Base-by-base conservation (phyloP, 2,888 invertebrate species). In the Diadegma fenestrale region DNA sequence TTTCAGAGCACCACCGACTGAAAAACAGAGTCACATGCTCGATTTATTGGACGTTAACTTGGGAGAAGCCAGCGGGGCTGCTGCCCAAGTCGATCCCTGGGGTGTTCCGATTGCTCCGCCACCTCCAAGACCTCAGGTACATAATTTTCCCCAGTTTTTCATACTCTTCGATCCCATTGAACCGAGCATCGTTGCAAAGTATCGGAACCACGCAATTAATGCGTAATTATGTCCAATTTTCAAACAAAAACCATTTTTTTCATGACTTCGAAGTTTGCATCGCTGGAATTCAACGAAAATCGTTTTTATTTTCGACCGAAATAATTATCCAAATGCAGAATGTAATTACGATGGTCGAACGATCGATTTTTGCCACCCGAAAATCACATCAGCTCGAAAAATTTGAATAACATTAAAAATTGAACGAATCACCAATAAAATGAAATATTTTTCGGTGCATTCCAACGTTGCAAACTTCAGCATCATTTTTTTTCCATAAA, bases 1-100 rank as follows among this genome's bases (percentile, higher is more conserved):
- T 88, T 91, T 82, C 84, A 94, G 94, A 91, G 89, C 91, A 33
- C 93, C 93, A 30, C 91, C 91, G 83, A 86, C 91, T 43, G 94
- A 92, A 83, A 95, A 94, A 87, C 95, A 95, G 92, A 97, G 97
- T 88, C 97, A 97, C 93, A 95, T 98, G 94, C 95, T 98, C 84
- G 98, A 98, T 94, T 94, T 98, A 91, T 94, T 98, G 90, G 98
- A 98, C 93, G 97, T 98, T 87, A 97, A 96, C 93, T 95, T 98
- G 91, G 96, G 96, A 7, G 95, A 95, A 86, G 94, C 95, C n/a
- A 95, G 95, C 88, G 95, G 95, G 88, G 94, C 95, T 19, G 94
- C 94, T 87, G 94, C 94, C 87, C 94, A 93, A 84, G 94, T 92
- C 85, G 97, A 98, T 95, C 97, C 97, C 4, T 98, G 98, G 98